A percentile compares a stretch with the other conserved stretches of the same genome.
phyloP scores from a whole-genome alignment of 92 coral and sea anemone species.

The Bergia sp. region DNA sequence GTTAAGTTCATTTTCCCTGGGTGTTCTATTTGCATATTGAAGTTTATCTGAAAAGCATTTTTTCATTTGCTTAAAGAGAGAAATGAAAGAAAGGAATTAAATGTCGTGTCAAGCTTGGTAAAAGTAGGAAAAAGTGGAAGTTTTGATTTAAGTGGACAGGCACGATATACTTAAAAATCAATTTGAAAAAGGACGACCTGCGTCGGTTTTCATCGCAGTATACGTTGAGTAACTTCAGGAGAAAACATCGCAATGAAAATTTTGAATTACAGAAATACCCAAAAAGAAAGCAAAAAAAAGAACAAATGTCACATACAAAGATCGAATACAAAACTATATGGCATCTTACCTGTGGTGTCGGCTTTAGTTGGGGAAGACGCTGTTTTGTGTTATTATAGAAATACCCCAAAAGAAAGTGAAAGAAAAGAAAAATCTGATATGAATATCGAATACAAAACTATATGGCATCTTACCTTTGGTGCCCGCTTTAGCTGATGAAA shows the following conservation, averaged over 20 bases:
- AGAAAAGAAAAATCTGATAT: background rate
- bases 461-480: background rate
- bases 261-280: background rate
- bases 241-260: background rate
- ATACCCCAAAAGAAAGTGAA: background rate
- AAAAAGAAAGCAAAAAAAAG: background rate
- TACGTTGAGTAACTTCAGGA: background rate
- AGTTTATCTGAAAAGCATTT: background rate
- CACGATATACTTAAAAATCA: no score
- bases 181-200: background rate
- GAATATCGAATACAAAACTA: background rate
- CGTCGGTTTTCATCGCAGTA: background rate
- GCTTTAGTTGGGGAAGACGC: background rate
- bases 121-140: background rate
- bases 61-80: background rate
- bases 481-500: conserved; percentile 14
- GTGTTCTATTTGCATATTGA: conserved; percentile 1
- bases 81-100: background rate
- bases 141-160: background rate
- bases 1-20: background rate
- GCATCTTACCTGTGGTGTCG: background rate
- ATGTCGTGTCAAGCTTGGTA: background rate
- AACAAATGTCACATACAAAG: background rate
- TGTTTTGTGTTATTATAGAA: background rate
- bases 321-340: background rate